Percentiles rank a stretch among this genome's conserved stretches.
Evolutionary conservation across 2,113 vertebrate genomes (phyloP).

Genomic region (Amblyopsis rosae): DNA sequence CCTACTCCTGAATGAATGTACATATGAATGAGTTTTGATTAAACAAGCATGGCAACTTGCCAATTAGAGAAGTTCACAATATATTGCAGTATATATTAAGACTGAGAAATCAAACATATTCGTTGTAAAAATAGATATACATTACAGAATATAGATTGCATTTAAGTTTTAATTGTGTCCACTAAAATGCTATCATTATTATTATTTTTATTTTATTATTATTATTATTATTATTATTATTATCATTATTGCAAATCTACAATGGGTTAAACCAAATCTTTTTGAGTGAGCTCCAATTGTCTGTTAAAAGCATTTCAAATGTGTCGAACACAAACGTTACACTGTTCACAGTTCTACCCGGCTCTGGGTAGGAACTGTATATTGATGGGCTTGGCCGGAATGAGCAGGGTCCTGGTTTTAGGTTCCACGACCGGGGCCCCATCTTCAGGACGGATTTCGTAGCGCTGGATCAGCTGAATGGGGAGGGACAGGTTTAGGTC

Average conservation of each 20-base stretch:
- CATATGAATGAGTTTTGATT: too few species aligned
- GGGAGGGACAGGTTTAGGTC: neutral
- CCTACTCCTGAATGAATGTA: too few species aligned
- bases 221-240: neutral
- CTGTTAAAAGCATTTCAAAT: neutral
- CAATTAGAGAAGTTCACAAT: too few species aligned
- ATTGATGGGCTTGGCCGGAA: constrained; percentile 69
- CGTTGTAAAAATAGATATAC: too few species aligned
- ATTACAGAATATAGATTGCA: too few species aligned
- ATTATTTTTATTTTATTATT: neutral
- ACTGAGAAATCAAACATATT: too few species aligned
- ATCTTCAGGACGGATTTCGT: constrained; percentile 55
- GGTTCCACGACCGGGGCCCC: constrained; percentile 43
- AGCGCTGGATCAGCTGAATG: constrained; percentile 73
- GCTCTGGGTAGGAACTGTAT: constrained; percentile 68
- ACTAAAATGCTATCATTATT: too few species aligned
- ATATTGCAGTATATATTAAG: too few species aligned
- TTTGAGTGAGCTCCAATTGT: neutral
- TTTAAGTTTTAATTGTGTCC: too few species aligned
- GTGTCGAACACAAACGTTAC: neutral
- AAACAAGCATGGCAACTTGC: too few species aligned
- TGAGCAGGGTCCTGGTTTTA: constrained; percentile 74
- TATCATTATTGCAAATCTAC: neutral
- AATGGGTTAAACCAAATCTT: neutral
- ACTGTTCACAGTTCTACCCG: constrained; percentile 35